Percentiles rank a stretch among this genome's conserved stretches.
phyloP scores from a whole-genome alignment of 2,113 vertebrate genomes.

The Platysternon megacephalum region DNA sequence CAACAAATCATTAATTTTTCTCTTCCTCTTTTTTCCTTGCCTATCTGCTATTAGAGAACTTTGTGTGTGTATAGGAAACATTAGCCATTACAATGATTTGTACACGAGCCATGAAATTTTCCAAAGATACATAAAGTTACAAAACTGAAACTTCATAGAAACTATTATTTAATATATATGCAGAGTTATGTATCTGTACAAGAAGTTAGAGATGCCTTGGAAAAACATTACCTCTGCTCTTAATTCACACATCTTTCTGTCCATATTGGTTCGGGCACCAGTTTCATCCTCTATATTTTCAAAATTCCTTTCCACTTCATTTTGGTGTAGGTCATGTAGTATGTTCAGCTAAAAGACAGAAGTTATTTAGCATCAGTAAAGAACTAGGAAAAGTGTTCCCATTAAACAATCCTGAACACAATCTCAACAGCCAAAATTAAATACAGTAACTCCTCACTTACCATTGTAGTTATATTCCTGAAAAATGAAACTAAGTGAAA shows the following conservation, averaged over 20 bases:
- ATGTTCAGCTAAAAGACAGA: conserved; percentile 23
- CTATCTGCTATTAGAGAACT: not conserved
- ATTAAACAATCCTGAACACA: not conserved
- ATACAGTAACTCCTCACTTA: too few species aligned
- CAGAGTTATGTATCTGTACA: not conserved
- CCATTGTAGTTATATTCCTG: too few species aligned
- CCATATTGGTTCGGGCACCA: not conserved
- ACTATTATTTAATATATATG: not conserved
- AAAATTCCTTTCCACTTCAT: not conserved
- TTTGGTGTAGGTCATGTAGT: not conserved
- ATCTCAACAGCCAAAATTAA: not conserved
- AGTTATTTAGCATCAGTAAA: not conserved
- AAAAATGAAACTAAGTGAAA: too few species aligned
- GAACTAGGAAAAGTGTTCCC: not conserved
- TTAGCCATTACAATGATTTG: not conserved
- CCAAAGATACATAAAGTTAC: not conserved
- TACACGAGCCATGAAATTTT: not conserved
- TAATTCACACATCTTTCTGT: conserved; percentile 7
- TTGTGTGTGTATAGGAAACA: not conserved
- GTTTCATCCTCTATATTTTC: not conserved
- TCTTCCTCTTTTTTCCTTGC: not conserved
- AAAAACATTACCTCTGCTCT: not conserved
- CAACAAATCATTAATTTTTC: not conserved
- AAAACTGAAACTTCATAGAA: not conserved
- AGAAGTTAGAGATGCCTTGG: not conserved